Evolutionary conservation across 2,113 vertebrate genomes (phyloP), one percentile per base, ranked within the genome.

Genomic region (Sinocyclocheilus maitianheensis): DNA sequence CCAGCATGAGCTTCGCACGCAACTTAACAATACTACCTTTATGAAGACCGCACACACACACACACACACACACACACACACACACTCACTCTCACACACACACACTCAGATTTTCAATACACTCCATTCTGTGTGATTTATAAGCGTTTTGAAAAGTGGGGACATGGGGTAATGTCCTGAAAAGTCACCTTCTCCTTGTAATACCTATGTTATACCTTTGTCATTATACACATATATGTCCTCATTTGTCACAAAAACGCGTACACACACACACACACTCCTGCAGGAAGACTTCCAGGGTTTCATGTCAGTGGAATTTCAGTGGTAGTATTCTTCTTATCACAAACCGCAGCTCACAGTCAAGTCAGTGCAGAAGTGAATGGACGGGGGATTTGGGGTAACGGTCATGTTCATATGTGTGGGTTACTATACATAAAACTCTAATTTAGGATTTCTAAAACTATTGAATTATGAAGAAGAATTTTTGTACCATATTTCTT

Each of bases 21-120:
- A 96, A 95, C 90, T 87, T 94, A 97, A 97, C 97, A 97, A 97
- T 97, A 92, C 95, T 92, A 95, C 96, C 95, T 96, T 97, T 97
- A 94, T 97, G 92, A 92, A 46, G 43, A 46, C 43, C 43, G 9
- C 37, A 37, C 5, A 37, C 37, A 37, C 37, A 37, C 37, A 37
- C 93, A 88, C 90, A 37, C 37, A 37, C 37, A 37, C 37, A 37
- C 93, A 88, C 90, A 77, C 81, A 90, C 92, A 91, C 77, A 77
- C 81, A 90, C 92, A 26, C 26, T 26, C 26, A 26, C 26, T 26
- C 26, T 26, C 26, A 90, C 92, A 92, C 60, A 7, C 87, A 77
- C 78, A 90, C 92, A 92, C 60, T 26, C 26, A 26, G 26, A 26
- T 26, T 26, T 26, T 26, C 26, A 26, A 26, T 26, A 26, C 26